phyloP scores from a whole-genome alignment of 1,140 invertebrate species.

The Delia radicum region DNA sequence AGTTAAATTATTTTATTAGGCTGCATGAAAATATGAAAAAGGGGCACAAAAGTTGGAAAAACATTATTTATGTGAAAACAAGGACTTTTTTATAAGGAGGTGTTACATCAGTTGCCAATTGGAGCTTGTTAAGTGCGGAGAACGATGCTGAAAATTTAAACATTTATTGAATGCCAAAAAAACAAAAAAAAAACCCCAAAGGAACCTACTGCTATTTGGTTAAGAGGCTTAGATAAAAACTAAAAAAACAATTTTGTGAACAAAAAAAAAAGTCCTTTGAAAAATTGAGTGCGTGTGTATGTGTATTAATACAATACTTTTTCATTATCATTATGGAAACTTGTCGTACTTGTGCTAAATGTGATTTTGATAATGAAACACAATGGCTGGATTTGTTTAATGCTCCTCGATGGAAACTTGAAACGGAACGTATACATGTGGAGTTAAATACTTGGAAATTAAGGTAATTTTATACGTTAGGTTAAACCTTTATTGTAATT shows the following conservation, averaged over 20 bases:
- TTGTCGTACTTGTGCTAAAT: constrained; percentile 52
- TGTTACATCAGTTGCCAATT: constrained; percentile 20
- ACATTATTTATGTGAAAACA: neutral
- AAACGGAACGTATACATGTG: constrained; percentile 46
- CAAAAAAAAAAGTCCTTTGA: neutral
- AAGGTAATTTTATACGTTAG: constrained; percentile 34
- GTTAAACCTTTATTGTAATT: too few species aligned
- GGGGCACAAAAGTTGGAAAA: neutral
- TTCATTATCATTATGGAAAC: constrained; percentile 46
- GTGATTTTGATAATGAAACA: constrained; percentile 49
- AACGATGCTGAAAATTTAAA: neutral
- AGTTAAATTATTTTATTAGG: neutral
- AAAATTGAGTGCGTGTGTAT: neutral
- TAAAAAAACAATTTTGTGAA: neutral
- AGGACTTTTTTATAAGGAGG: neutral
- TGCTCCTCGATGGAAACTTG: constrained; percentile 43
- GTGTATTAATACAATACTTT: neutral
- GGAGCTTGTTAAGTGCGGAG: neutral
- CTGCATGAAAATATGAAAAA: neutral
- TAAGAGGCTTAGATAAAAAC: neutral
- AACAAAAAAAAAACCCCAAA: neutral
- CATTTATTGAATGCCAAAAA: too few species aligned
- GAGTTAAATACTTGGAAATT: constrained; percentile 48
- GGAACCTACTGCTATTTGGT: neutral
- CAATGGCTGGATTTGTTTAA: constrained; percentile 50